Percentiles rank a stretch among this genome's conserved stretches.
phyloP scores from a whole-genome alignment of 2,888 invertebrate genomes.

The Dermolepida albohirtum region DNA sequence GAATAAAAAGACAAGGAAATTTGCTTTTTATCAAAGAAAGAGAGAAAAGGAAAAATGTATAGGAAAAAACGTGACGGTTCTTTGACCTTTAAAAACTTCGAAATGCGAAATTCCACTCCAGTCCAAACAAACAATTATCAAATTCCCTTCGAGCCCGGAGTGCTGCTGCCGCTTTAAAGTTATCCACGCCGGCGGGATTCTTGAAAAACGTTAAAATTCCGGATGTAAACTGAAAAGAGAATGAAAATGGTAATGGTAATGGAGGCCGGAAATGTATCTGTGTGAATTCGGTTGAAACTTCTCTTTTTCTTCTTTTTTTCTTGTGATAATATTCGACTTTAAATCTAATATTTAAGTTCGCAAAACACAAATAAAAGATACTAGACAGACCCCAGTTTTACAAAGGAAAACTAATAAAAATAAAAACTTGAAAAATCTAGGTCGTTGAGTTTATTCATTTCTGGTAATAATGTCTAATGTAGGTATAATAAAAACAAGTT shows the following conservation, averaged over 20 bases:
- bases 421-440: too few relatives aligned
- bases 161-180: conserved; percentile 2
- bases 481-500: too few relatives aligned
- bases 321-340: too few relatives aligned
- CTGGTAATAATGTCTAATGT: too few relatives aligned
- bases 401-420: too few relatives aligned
- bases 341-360: too few relatives aligned
- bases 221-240: conserved; percentile 8
- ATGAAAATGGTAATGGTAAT: conserved; percentile 19
- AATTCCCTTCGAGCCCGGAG: conserved; percentile 30
- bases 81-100: conserved; percentile 30
- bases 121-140: conserved; percentile 39
- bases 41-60: neutral
- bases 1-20: too few relatives aligned
- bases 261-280: conserved; percentile 9
- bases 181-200: conserved; percentile 10
- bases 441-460: too few relatives aligned
- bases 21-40: too few relatives aligned
- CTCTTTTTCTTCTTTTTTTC: neutral
- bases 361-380: too few relatives aligned
- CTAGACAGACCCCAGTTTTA: too few relatives aligned
- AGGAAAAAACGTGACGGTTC: conserved; percentile 13
- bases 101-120: conserved; percentile 35
- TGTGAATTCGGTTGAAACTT: conserved; percentile 1
- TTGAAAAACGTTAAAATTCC: conserved; percentile 27